Base-by-base conservation (phyloP, 2,888 invertebrate genomes). In the Molorchus minor region DNA sequence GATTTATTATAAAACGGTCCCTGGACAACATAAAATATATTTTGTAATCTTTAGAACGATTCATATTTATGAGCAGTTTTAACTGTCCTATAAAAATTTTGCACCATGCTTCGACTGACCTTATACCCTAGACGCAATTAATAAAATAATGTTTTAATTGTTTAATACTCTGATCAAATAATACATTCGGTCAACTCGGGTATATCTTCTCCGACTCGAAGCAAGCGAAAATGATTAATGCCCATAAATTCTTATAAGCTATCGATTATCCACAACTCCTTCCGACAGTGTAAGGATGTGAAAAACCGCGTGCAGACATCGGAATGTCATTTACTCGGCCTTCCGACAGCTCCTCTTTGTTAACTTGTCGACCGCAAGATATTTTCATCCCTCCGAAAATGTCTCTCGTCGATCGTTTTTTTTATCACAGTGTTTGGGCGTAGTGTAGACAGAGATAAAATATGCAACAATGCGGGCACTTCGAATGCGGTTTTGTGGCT, bases 331-430 rank as follows among this genome's bases (percentile, higher is more conserved):
- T 75, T 75, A 70, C 69, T 64, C 71, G 70, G 70, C 71, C 71
- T 71, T 68, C 69, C 71, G 69, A 70, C 70, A 70, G 71, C 70
- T 67, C 65, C 65, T 69, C 73, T 72, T 75, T 77, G 76, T 76
- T 75, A 73, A 72, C 72, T 71, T 74, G 73, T 75, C 75, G 71
- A 72, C 75, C 74, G 71, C 71, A 68, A 75, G 71, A 74, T 75
- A 75, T 75, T 76, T 71, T 67, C 74, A 70, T 71, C 69, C 67
- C 68, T 62, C 60, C 58, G 64, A 71, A 74, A 71, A 71, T 65
- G 61, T 69, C 62, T 71, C 52, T 51, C 45, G 47, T 56, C 44
- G 54, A 56, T 41, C 56, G 33, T 60, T 60, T 62, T 66, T 57
- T 59, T 52, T 54, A 56, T 55, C 29, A 10, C 49, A 59, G 33